Evolutionary conservation across 2,113 vertebrate genomes (phyloP).

Genomic region (Rhinoptilus africanus): DNA sequence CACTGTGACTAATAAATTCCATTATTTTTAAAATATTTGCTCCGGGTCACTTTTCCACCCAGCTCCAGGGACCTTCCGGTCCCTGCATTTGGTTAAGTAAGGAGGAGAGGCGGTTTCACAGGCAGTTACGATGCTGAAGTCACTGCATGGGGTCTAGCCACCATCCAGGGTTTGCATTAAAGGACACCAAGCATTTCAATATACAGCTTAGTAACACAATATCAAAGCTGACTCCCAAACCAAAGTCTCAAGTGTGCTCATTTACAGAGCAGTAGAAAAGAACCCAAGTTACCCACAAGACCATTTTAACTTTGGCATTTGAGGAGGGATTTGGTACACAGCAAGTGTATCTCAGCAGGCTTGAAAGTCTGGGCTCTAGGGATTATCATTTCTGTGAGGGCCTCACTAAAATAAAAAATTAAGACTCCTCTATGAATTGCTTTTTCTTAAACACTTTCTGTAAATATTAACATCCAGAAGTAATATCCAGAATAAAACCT

Average conservation of each 20-base stretch:
- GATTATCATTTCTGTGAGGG: not conserved
- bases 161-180: not conserved
- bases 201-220: not conserved
- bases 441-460: not conserved
- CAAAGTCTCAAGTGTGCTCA: not conserved
- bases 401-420: not conserved
- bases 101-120: not conserved
- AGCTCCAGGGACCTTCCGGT: not conserved
- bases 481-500: not conserved
- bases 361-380: not conserved
- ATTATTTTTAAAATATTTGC: not conserved
- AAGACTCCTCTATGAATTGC: not conserved
- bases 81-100: not conserved
- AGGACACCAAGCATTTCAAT: not conserved
- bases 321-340: not conserved
- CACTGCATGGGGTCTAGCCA: not conserved
- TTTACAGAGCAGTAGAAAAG: not conserved
- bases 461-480: not conserved
- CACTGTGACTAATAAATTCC: not conserved
- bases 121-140: not conserved
- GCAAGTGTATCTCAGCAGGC: not conserved
- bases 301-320: not conserved
- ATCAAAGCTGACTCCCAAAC: not conserved
- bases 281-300: not conserved
- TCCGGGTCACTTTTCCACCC: not conserved